Evolutionary conservation across 2,888 invertebrate species (phyloP), one percentile per base, ranked within the genome.

Genomic region (Euplexia lucipara): DNA sequence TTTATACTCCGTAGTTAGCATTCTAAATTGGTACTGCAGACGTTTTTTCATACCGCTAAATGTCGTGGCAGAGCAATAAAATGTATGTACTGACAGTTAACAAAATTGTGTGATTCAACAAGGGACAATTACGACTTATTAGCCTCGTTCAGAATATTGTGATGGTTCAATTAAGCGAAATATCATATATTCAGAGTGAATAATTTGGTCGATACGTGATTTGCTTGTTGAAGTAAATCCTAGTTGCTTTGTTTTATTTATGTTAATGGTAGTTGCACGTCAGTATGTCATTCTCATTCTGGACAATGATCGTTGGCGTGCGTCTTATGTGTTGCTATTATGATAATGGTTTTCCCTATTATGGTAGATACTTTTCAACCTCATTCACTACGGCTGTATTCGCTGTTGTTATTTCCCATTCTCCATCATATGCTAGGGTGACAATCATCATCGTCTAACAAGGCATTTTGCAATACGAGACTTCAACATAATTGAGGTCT

Each of bases 1-100:
- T 95, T 95, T 94, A 90, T 92, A 87, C 89, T 86, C 72, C 83
- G 87, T 92, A 90, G 86, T 95, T 95, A 93, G 91, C 93, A 95
- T 95, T 93, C 95, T 90, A 91, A 91, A 91, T 90, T 90, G 91
- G 93, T 91, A 84, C 89, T 85, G 86, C 90, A 85, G 88, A 90
- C 88, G 90, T 91, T 94, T 95, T 95, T 94, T 93, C 88, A 88
- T 93, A 91, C 90, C 87, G 89, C 91, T 92, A 91, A 92, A 93
- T 90, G 94, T 94, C 92, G 88, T 92, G 93, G 90, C 89, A 85
- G 81, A 86, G 90, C 84, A 88, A 91, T 93, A 93, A 94, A 93
- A 89, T 86, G 85, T 86, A 86, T n/a, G 88, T 88, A 87, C 82
- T 75, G 84, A 70, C 75, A 53, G 83, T 81, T 79, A 82, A 82